These are phyloP conservation scores for Neomicropteryx cornuta DNA, from an alignment of 1,140 invertebrate genomes.

Conservation along the genomic window DNA sequence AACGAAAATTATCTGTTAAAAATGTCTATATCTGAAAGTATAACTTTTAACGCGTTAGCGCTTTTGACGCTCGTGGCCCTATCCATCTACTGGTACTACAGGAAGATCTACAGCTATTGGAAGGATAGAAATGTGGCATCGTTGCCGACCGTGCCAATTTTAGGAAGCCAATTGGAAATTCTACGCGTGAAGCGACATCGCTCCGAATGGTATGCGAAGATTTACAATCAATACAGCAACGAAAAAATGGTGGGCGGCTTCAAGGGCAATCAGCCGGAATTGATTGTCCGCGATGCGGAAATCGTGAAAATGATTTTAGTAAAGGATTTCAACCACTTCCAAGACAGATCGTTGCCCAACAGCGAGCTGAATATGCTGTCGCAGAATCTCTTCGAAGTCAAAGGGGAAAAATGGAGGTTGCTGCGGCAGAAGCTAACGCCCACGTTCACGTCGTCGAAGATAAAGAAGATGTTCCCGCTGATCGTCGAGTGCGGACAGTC, in stretches of 20 bases:
- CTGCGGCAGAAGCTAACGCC: constrained; percentile 43
- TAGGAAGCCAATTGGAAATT: constrained; percentile 20
- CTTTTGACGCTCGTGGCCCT: too few relatives aligned
- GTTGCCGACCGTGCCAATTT: constrained; percentile 18
- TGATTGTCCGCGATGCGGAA: constrained; percentile 38
- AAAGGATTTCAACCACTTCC: constrained; percentile 41
- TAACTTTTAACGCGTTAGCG: too few relatives aligned
- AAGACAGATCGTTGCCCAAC: constrained; percentile 24
- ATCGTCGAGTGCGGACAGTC: constrained; percentile 25
- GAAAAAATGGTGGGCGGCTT: constrained; percentile 23
- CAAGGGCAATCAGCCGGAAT: constrained; percentile 24
- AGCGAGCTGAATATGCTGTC: constrained; percentile 14
- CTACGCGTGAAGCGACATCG: constrained; percentile 7
- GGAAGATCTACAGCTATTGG: constrained; percentile 29
- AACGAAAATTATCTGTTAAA: too few relatives aligned
- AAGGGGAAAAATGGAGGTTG: constrained; percentile 37
- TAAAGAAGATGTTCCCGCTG: constrained; percentile 40
- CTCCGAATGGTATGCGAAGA: constrained; percentile 6
- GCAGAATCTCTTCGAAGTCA: constrained; percentile 20
- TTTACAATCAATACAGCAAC: constrained; percentile 13
- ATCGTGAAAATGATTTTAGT: constrained; percentile 38
- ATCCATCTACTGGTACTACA: constrained; percentile 2
- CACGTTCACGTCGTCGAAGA: constrained; percentile 43
- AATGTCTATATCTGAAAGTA: too few relatives aligned
- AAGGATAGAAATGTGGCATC: constrained; percentile 23